phyloP scores from a whole-genome alignment of 2,113 vertebrate genomes.

The Sinocyclocheilus maitianheensis region DNA sequence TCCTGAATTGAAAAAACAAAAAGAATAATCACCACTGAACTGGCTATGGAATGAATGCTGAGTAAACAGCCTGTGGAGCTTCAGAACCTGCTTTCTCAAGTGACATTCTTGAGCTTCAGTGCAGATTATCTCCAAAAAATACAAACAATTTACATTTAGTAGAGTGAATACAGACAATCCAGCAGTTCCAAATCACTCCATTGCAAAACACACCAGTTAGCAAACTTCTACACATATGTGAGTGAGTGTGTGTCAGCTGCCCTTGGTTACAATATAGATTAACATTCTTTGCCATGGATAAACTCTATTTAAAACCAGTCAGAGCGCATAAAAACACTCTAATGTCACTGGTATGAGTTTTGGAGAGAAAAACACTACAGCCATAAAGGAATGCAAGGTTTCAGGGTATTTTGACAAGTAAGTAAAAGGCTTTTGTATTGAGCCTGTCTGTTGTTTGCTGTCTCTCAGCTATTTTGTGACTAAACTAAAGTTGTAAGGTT shows the following conservation, averaged over 20 bases:
- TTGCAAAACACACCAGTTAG: background rate
- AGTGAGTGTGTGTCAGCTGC: background rate
- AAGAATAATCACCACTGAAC: background rate
- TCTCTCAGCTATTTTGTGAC: background rate
- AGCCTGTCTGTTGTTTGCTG: background rate
- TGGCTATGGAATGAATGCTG: background rate
- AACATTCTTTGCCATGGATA: conserved; percentile 17
- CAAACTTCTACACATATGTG: background rate
- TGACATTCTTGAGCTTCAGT: background rate
- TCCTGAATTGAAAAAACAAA: background rate
- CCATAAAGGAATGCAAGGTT: background rate
- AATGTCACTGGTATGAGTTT: background rate
- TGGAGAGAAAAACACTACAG: background rate
- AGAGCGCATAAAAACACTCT: background rate
- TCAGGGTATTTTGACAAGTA: background rate
- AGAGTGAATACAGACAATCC: background rate
- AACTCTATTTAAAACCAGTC: background rate
- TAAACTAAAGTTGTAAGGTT: background rate
- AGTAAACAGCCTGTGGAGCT: background rate
- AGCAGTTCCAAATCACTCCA: background rate
- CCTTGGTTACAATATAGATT: conserved; percentile 8
- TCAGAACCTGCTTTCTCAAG: background rate
- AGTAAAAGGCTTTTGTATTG: conserved; percentile 6
- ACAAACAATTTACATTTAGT: background rate
- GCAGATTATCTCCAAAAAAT: background rate